Evolutionary conservation across 2,113 vertebrate genomes (phyloP).

Genomic region (Mola mola): DNA sequence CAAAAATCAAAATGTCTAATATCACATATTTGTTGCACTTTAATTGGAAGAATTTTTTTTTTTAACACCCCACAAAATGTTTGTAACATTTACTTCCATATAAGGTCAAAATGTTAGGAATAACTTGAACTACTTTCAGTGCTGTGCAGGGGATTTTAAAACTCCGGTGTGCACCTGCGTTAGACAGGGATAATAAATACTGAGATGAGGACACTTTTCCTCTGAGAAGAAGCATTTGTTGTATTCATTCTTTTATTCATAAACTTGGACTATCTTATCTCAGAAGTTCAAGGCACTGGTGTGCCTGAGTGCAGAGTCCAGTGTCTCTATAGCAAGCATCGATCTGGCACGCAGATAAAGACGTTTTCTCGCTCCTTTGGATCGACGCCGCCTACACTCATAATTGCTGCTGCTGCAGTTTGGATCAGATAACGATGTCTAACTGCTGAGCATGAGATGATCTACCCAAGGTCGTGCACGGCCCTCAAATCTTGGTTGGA

Average conservation of each 20-base stretch:
- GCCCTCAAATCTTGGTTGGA: constrained; percentile 1
- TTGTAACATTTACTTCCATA: no score
- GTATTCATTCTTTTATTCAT: constrained; percentile 52
- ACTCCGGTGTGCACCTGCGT: no score
- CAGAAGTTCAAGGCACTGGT: constrained; percentile 44
- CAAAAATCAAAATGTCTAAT: no score
- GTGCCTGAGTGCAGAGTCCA: constrained; percentile 76
- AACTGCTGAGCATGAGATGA: constrained; percentile 55
- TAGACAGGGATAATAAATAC: no score
- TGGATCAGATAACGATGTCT: constrained; percentile 58
- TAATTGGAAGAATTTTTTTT: constrained; percentile 10
- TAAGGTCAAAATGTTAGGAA: no score
- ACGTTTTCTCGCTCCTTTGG: constrained; percentile 26
- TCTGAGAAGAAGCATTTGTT: no score
- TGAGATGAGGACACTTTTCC: no score
- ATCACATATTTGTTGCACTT: no score
- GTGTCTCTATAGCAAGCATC: constrained; percentile 52
- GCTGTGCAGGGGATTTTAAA: no score
- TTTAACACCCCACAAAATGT: not conserved
- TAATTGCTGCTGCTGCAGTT: constrained; percentile 59
- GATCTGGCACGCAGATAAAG: constrained; percentile 64
- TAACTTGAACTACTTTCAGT: no score
- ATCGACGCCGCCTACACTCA: constrained; percentile 31
- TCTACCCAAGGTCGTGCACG: constrained; percentile 39
- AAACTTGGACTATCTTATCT: constrained; percentile 77